Conservation (phyloP, 1,140 invertebrate genomes). For the Diploscapter pachys region DNA sequence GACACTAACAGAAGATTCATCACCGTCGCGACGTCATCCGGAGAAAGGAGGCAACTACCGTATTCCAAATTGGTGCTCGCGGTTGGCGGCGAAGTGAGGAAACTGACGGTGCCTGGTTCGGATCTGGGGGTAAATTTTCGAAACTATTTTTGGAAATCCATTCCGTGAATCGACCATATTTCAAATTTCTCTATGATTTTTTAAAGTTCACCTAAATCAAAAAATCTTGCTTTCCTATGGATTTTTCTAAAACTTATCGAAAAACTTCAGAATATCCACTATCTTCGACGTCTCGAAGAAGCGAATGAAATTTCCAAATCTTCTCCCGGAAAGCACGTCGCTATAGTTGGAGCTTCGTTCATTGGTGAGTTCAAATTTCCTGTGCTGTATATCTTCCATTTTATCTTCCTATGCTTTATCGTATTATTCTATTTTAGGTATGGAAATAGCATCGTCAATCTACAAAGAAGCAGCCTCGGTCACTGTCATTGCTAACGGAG, state of each 20-base stretch:
- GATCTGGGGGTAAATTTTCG: constrained; percentile 26
- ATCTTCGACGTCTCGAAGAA: constrained; percentile 9
- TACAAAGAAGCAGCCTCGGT: constrained; percentile 13
- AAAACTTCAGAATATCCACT: constrained; percentile 19
- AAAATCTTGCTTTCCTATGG: neutral
- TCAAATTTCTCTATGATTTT: too few relatives aligned
- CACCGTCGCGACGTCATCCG: constrained; percentile 1
- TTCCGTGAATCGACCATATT: too few relatives aligned
- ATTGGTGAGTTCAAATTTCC: constrained; percentile 13
- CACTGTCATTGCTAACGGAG: constrained; percentile 17
- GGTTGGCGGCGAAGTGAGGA: constrained; percentile 30
- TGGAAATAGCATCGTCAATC: constrained; percentile 22
- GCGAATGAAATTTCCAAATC: constrained; percentile 12
- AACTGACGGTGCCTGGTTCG: constrained; percentile 22
- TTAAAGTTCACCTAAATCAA: neutral
- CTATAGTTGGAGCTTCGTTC: constrained; percentile 22
- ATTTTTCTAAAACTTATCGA: neutral
- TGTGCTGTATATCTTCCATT: neutral
- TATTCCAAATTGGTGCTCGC: constrained; percentile 38
- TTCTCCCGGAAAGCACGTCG: constrained; percentile 24
- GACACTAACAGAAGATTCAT: constrained; percentile 20
- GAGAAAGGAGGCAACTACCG: constrained; percentile 7
- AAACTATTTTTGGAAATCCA: neutral
- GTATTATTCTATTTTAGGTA: neutral
- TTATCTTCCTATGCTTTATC: too few relatives aligned